Evolutionary conservation across 2,113 vertebrate genomes (phyloP).

Genomic region (Ictalurus punctatus): DNA sequence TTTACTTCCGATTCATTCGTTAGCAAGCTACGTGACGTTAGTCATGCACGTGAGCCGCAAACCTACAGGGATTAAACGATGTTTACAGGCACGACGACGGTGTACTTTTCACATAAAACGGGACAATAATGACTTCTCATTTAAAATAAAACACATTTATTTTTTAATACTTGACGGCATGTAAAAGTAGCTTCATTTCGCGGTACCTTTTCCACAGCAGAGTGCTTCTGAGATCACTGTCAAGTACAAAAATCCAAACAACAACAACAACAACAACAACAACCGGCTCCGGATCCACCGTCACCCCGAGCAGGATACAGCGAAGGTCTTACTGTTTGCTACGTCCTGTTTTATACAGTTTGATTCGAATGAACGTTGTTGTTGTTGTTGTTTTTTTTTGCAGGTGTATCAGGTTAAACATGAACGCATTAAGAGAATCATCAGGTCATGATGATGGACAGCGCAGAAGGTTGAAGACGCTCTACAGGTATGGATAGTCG

Average conservation of each 20-base stretch:
- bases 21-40: background rate
- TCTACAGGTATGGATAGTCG: conserved; percentile 36
- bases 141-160: background rate
- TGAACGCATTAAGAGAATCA: background rate
- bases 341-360: background rate
- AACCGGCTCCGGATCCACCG: background rate
- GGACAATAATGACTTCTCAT: background rate
- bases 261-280: background rate
- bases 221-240: background rate
- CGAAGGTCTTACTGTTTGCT: too few species aligned
- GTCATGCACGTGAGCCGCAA: background rate
- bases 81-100: background rate
- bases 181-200: background rate
- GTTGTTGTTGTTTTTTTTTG: background rate
- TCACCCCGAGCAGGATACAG: too few species aligned
- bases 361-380: background rate
- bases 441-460: background rate
- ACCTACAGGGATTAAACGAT: background rate
- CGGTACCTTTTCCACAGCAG: background rate
- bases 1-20: background rate
- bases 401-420: conserved; percentile 3
- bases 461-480: conserved; percentile 27
- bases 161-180: background rate
- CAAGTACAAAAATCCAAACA: background rate
- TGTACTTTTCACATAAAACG: background rate